Evolutionary conservation across 2,113 vertebrate species (phyloP), one percentile per base, ranked within the genome.

Genomic region (Nesoenas mayeri): DNA sequence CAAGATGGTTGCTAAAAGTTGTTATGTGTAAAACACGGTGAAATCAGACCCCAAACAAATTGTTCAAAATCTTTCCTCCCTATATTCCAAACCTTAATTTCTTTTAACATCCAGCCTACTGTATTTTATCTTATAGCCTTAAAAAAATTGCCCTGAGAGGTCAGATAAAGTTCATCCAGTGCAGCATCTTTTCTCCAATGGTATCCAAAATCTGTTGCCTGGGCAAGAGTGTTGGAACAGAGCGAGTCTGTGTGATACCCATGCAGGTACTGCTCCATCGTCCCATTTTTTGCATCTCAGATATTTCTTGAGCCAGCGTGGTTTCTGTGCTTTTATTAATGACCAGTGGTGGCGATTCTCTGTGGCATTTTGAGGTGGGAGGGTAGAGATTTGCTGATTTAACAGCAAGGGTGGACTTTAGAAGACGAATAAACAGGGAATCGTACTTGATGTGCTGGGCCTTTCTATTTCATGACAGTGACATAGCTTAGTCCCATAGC

Each of bases 371-470:
- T 25, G 56, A 50, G 69, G 22, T 32, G 65, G 64, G 40, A 80
- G 29, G 19, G 28, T 29, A 71, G 40, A 32, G 73, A 42, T 65
- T 22, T 58, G 47, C 83, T 70, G 67, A 6, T 60, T 40, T 34
- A 8, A 31, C 47, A 32, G 5, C 3, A n/a, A 54, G 47, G 71
- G 7, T 25, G 72, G 56, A 6, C 48, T 72, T 84, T 25, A 50
- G 61, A 26, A 56, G 62, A 77, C 15, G 2, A 20, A 4, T 15
- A 14, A 19, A 5, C 17, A 62, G 67, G 40, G 15, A 66, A 62
- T 1, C 1, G 2, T 9, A 2, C n/a, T 34, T 38, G 1, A 1
- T 1, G 47, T 32, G 50, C 77, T 58, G 34, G 78, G 56, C 29
- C 64, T 26, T 48, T 78, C 75, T 48, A 38, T 26, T 61, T 15